A percentile compares a stretch with the other conserved stretches of the same genome.
Evolutionary conservation across 2,888 invertebrate species (phyloP).

Genomic region (Unio delphinus): DNA sequence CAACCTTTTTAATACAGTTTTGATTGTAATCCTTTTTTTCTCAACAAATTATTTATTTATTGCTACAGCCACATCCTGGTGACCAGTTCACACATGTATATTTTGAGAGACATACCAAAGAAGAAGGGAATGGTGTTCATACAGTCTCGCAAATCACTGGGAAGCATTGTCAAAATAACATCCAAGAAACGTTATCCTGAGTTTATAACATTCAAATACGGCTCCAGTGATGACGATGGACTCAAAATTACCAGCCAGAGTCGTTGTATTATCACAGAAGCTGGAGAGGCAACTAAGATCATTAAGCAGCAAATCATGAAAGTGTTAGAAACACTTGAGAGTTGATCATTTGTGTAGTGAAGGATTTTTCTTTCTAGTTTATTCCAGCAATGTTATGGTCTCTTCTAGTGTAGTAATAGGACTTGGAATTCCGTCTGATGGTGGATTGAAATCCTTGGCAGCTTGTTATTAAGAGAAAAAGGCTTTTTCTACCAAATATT

Average conservation of each 20-base stretch:
- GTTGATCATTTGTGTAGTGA: slow-evolving; percentile 26
- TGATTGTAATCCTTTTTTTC: not conserved
- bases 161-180: slow-evolving; percentile 96
- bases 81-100: slow-evolving; percentile 87
- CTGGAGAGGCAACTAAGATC: slow-evolving; percentile 88
- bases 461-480: no score
- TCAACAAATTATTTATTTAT: slow-evolving; percentile 11
- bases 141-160: slow-evolving; percentile 88
- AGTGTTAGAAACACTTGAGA: slow-evolving; percentile 66
- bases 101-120: slow-evolving; percentile 82
- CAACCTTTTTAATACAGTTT: not conserved
- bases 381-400: no score
- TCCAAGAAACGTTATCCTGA: slow-evolving; percentile 96
- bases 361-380: no score
- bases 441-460: no score
- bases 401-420: no score
- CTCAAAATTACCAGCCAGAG: slow-evolving; percentile 91
- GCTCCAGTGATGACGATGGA: slow-evolving; percentile 72
- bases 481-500: no score
- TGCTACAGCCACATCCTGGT: slow-evolving; percentile 84
- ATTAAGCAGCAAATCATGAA: slow-evolving; percentile 91
- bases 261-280: slow-evolving; percentile 90
- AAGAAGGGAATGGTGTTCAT: slow-evolving; percentile 85
- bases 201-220: slow-evolving; percentile 97
- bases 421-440: no score